Conservation (phyloP, 2,113 vertebrate species). For the Porphyrio hochstetteri region DNA sequence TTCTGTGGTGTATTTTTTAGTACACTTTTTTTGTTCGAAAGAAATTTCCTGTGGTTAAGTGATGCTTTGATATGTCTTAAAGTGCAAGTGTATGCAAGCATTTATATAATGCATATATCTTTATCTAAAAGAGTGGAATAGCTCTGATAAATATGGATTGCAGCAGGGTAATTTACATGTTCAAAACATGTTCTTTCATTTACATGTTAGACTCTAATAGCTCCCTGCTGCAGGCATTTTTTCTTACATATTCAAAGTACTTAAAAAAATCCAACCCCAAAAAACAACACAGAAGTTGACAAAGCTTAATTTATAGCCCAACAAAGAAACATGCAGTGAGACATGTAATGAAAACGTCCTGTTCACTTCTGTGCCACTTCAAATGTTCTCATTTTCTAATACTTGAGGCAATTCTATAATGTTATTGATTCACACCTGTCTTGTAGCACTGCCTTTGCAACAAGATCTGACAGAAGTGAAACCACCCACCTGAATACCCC, state of each 20-base stretch:
- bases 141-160: constrained; percentile 45
- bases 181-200: constrained; percentile 20
- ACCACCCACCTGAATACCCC: neutral
- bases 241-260: neutral
- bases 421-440: constrained; percentile 36
- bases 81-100: constrained; percentile 12
- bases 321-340: neutral
- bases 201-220: neutral
- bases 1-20: neutral
- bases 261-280: neutral
- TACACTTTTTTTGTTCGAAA: neutral
- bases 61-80: constrained; percentile 3
- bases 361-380: neutral
- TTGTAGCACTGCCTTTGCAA: neutral
- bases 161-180: constrained; percentile 42
- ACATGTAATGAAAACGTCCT: constrained; percentile 1
- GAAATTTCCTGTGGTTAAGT: neutral
- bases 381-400: neutral
- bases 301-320: neutral
- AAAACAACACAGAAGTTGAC: neutral
- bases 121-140: neutral
- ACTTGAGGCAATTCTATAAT: neutral
- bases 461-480: neutral
- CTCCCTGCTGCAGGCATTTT: neutral
- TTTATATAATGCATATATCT: neutral